Evolutionary conservation across 2,888 invertebrate species (phyloP).

Genomic region (Sericinus montela): DNA sequence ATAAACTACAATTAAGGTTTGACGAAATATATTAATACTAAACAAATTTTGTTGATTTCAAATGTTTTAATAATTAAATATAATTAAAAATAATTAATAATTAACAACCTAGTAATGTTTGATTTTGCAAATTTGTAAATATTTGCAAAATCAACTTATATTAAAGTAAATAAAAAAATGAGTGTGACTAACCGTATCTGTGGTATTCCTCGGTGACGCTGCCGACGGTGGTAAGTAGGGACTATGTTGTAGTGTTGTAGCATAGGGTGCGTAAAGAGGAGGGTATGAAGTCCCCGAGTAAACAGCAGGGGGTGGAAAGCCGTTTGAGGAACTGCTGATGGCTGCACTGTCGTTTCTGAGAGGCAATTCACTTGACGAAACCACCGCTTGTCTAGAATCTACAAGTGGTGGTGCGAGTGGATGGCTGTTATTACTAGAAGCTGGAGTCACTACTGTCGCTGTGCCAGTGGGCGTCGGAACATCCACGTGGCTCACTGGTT

Average conservation of each 20-base stretch:
- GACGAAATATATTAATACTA: too few relatives aligned
- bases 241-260: constrained; percentile 84
- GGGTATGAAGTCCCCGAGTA: constrained; percentile 81
- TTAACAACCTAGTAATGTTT: too few relatives aligned
- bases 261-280: constrained; percentile 89
- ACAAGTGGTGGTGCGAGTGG: constrained; percentile 53
- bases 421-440: constrained; percentile 42
- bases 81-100: too few relatives aligned
- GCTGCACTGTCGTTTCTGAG: constrained; percentile 64
- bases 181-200: constrained; percentile 63
- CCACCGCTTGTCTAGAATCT: constrained; percentile 47
- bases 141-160: too few relatives aligned
- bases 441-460: constrained; percentile 41
- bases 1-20: too few relatives aligned
- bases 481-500: constrained; percentile 48
- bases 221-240: constrained; percentile 84
- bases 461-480: constrained; percentile 40
- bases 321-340: constrained; percentile 81
- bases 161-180: too few relatives aligned
- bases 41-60: too few relatives aligned
- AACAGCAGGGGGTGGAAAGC: constrained; percentile 84
- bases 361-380: constrained; percentile 70
- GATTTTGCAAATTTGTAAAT: too few relatives aligned
- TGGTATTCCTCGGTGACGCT: constrained; percentile 81
- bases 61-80: too few relatives aligned